Base-by-base conservation (phyloP, 2,797 vertebrate species). In the Gymnopithys bicolor region DNA sequence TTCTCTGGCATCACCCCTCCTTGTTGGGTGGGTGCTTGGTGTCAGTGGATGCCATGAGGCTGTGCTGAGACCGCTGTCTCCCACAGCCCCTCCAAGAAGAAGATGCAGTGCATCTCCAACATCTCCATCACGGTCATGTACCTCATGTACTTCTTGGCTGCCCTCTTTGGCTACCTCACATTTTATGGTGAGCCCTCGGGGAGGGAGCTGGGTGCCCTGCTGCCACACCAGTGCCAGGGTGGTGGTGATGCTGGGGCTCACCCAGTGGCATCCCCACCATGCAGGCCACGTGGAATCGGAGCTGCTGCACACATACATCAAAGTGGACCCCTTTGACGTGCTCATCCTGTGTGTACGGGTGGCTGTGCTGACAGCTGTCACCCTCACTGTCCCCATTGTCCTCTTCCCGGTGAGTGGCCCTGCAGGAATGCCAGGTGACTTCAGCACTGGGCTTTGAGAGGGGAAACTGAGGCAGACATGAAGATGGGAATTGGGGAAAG, bases 81-180 rank as follows among this genome's bases (percentile, higher is more conserved):
- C 55, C 13, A 1, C 92, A 99, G 99, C 94, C 98, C 99, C 43
- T 97, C 98, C 52, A 98, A 99, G 98, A 98, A 97, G 97, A 99
- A 97, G 97, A 99, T 99, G 99, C 99, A 99, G 96, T 98, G 98
- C 43, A 98, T 99, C 92, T 99, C 99, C 94, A 99, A 99, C 97
- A 96, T 99, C 94, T 99, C 99, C 97, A 99, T 99, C 90, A 71
- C 95, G 4, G 98, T 99, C 96, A 99, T 99, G 99, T 99, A 99
- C 90, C 94, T 96, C 95, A 99, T 99, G 99, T 99, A 99, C 98
- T 99, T 99, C 97, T 98, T 99, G 96, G 99, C 99, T 1, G 99
- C 99, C 73, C 99, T 99, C 85, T 99, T 99, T 32, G 99, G 99
- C 94, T 99, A 99, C 98, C 98, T 99, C 97, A 99, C 99, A 2